phyloP scores from a whole-genome alignment of 1,140 invertebrate genomes.

The Ectropis grisescens region DNA sequence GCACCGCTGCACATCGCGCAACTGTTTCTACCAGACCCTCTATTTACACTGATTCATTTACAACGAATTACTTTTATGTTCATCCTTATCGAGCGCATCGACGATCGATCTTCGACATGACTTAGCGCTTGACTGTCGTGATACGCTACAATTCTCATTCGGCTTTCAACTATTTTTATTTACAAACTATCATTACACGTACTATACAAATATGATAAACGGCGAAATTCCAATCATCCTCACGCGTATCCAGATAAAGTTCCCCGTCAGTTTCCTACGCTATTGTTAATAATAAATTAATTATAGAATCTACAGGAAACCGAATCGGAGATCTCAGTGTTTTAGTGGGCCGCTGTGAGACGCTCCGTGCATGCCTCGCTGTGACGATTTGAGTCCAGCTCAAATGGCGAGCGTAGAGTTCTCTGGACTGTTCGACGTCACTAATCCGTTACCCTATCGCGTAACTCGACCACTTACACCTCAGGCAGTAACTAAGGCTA shows the following conservation, averaged over 20 bases:
- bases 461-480: conserved; percentile 38
- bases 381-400: conserved; percentile 62
- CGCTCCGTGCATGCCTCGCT: conserved; percentile 55
- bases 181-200: too few relatives aligned
- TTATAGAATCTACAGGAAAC: conserved; percentile 67
- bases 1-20: conserved; percentile 17
- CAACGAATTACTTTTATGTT: neutral
- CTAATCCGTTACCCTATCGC: conserved; percentile 33
- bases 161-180: too few relatives aligned
- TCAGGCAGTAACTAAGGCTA: conserved; percentile 65
- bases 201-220: too few relatives aligned
- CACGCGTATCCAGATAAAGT: conserved; percentile 67
- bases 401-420: conserved; percentile 55
- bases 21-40: neutral
- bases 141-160: too few relatives aligned
- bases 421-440: conserved; percentile 35
- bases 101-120: too few relatives aligned
- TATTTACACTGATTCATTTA: neutral
- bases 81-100: too few relatives aligned
- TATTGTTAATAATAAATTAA: conserved; percentile 69
- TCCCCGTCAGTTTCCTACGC: conserved; percentile 48
- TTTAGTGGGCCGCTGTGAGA: conserved; percentile 42
- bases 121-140: too few relatives aligned
- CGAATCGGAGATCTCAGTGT: conserved; percentile 64
- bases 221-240: conserved; percentile 33